phyloP scores from a whole-genome alignment of 2,888 invertebrate genomes.

The Atrina japonica region DNA sequence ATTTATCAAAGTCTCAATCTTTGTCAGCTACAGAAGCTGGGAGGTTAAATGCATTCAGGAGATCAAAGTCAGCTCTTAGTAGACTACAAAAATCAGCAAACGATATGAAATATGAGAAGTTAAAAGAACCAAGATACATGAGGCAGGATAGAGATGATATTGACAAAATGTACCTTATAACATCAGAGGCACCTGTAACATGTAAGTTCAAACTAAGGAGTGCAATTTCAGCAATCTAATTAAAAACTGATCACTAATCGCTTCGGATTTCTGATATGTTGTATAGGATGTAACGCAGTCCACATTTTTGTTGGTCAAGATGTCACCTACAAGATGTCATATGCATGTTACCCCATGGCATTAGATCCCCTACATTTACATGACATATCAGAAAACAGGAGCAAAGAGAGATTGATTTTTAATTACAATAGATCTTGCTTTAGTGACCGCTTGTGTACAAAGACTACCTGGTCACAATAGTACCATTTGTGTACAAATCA shows the following conservation, averaged over 20 bases:
- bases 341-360: too few species aligned
- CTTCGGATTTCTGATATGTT: neutral
- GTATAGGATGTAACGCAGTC: neutral
- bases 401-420: too few species aligned
- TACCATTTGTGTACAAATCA: too few species aligned
- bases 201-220: slow-evolving; percentile 42
- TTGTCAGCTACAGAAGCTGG: slow-evolving; percentile 41
- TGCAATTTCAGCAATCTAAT: neutral
- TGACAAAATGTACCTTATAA: slow-evolving; percentile 57
- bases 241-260: too few species aligned
- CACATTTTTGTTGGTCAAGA: neutral
- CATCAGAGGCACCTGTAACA: slow-evolving; percentile 56
- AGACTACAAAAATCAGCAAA: slow-evolving; percentile 6
- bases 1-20: slow-evolving; percentile 31
- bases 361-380: too few species aligned
- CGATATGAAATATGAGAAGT: slow-evolving; percentile 19
- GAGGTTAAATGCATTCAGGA: slow-evolving; percentile 40
- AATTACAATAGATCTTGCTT: too few species aligned
- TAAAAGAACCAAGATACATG: slow-evolving; percentile 12
- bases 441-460: too few species aligned
- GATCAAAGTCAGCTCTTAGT: slow-evolving; percentile 43
- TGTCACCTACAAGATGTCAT: too few species aligned
- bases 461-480: too few species aligned
- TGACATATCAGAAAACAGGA: too few species aligned
- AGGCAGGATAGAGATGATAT: slow-evolving; percentile 49